A percentile compares a stretch with the other conserved stretches of the same genome.
phyloP scores from a whole-genome alignment of 2,797 vertebrate genomes.

The Coregonus suidteri region DNA sequence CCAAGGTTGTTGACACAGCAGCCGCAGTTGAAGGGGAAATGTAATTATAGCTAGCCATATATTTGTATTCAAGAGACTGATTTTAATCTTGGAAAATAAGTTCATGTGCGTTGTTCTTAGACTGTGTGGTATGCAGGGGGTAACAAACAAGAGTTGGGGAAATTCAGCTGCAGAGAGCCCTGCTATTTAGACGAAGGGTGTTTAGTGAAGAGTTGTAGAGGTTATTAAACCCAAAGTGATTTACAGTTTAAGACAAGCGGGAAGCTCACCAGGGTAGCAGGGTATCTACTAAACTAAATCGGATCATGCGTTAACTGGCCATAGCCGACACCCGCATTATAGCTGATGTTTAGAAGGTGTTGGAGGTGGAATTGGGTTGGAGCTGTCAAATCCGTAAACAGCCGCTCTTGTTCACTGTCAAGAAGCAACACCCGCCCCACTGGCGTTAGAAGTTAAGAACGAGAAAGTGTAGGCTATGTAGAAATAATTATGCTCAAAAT shows the following conservation, averaged over 20 bases:
- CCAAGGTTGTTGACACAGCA: conserved; percentile 38
- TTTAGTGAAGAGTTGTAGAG: conserved; percentile 22
- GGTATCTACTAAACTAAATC: conserved; percentile 10
- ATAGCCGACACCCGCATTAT: too few species aligned
- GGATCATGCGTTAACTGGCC: too few species aligned
- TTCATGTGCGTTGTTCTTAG: conserved; percentile 23
- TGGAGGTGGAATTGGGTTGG: too few species aligned
- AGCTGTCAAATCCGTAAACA: too few species aligned
- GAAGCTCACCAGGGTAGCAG: background rate
- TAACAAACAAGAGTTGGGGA: conserved; percentile 25
- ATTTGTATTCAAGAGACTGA: conserved; percentile 45
- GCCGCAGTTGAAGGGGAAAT: conserved; percentile 26
- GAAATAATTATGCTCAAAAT: too few species aligned
- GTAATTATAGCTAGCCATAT: conserved; percentile 37
- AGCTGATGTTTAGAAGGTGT: too few species aligned
- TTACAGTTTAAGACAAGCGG: conserved; percentile 28
- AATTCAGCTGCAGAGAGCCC: conserved; percentile 9
- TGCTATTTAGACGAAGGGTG: conserved; percentile 17
- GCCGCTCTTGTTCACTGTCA: too few species aligned
- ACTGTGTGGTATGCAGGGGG: conserved; percentile 44
- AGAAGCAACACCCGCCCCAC: too few species aligned
- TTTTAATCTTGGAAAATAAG: conserved; percentile 41
- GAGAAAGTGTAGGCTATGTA: too few species aligned
- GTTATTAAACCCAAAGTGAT: conserved; percentile 15
- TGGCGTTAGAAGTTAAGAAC: too few species aligned